phyloP scores from a whole-genome alignment of 2,797 vertebrate genomes.

The Cyclopterus lumpus region DNA sequence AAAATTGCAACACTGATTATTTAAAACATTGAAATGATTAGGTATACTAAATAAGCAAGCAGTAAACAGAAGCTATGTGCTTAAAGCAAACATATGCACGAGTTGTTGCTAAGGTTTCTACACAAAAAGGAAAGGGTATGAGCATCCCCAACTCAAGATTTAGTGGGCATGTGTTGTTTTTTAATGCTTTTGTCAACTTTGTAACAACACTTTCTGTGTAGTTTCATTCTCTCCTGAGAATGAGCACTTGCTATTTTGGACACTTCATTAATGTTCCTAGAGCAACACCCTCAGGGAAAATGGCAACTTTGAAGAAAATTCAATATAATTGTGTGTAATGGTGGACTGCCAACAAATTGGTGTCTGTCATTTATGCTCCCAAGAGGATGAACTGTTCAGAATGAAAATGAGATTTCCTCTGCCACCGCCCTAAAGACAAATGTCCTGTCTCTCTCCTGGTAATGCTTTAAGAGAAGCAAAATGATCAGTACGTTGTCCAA shows the following conservation, averaged over 20 bases:
- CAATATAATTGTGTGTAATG: background rate
- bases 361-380: background rate
- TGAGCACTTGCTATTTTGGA: background rate
- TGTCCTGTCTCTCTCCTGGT: background rate
- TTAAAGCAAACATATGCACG: background rate
- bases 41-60: background rate
- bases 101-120: background rate
- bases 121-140: background rate
- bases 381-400: background rate
- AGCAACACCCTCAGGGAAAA: background rate
- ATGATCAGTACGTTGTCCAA: background rate
- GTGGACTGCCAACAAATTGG: background rate
- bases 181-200: background rate
- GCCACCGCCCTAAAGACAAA: background rate
- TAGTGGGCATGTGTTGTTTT: too few species aligned
- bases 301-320: background rate
- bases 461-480: background rate
- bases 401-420: background rate
- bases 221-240: background rate
- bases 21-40: background rate
- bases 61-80: background rate
- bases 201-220: background rate
- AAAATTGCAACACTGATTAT: background rate
- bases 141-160: too few species aligned
- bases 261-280: background rate